Conservation (phyloP, 2,888 invertebrate genomes). For the Lottia gigantea region DNA sequence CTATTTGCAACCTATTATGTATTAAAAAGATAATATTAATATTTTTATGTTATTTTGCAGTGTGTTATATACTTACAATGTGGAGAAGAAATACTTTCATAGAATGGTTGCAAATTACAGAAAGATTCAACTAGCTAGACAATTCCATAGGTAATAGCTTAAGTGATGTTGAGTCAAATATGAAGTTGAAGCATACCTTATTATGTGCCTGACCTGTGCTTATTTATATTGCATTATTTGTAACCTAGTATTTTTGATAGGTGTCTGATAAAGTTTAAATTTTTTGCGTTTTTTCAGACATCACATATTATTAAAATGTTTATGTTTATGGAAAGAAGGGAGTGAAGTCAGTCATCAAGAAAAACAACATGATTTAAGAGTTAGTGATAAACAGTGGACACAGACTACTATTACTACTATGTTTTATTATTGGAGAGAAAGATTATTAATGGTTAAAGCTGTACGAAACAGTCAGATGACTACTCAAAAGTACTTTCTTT, state of each 20-base stretch:
- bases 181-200: no score
- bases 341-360: conserved; percentile 40
- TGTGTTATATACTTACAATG: background rate
- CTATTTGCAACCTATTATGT: no score
- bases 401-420: conserved; percentile 30
- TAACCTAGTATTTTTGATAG: background rate
- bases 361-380: conserved; percentile 37
- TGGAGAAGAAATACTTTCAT: conserved; percentile 40
- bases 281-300: conserved; percentile 25
- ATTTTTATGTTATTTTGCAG: background rate
- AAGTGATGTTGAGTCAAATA: no score
- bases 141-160: conserved; percentile 41
- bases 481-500: background rate
- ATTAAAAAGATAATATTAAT: no score
- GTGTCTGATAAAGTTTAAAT: background rate
- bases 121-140: conserved; percentile 39
- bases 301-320: conserved; percentile 32
- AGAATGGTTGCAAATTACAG: conserved; percentile 37
- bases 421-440: conserved; percentile 48
- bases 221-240: no score
- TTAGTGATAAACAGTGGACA: conserved; percentile 44
- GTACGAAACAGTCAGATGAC: conserved; percentile 31
- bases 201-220: background rate
- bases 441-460: conserved; percentile 39
- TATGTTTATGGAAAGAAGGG: conserved; percentile 43